Percentiles rank a stretch among this genome's conserved stretches.
Evolutionary conservation across 2,113 vertebrate genomes (phyloP).

Genomic region (Forbesichthys agassizii): DNA sequence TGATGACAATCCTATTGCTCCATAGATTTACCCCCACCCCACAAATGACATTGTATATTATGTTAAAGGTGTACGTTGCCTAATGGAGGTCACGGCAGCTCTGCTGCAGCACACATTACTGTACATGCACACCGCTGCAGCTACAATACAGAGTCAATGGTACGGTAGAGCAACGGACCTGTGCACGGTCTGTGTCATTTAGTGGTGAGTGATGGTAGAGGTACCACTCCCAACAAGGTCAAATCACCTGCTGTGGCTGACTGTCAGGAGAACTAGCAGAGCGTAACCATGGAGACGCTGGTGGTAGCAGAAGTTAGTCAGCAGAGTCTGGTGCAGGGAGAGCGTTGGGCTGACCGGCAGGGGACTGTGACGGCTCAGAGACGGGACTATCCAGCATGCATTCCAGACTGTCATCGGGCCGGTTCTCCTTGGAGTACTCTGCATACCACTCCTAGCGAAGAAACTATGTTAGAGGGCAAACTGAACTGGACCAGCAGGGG

Average conservation of each 20-base stretch:
- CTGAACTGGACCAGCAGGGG: background rate
- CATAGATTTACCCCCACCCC: too few species aligned
- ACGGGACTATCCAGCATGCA: slow-evolving; percentile 60
- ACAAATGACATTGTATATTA: too few species aligned
- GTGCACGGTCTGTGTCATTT: slow-evolving; percentile 15
- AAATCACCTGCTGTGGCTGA: slow-evolving; percentile 6
- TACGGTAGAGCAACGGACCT: slow-evolving; percentile 5
- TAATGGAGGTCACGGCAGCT: slow-evolving; percentile 40
- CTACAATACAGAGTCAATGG: slow-evolving; percentile 11
- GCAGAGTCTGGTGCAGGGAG: slow-evolving; percentile 79
- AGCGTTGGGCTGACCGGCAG: slow-evolving; percentile 77
- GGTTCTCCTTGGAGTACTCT: slow-evolving; percentile 84
- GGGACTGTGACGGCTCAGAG: slow-evolving; percentile 37
- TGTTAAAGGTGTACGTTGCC: background rate
- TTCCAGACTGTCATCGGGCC: slow-evolving; percentile 62
- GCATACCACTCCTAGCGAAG: slow-evolving; percentile 88
- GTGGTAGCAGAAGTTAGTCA: slow-evolving; percentile 50
- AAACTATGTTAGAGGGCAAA: background rate
- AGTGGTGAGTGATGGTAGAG: slow-evolving; percentile 5
- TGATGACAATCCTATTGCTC: too few species aligned
- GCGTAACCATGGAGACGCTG: slow-evolving; percentile 8
- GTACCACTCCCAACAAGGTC: background rate
- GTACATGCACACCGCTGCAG: slow-evolving; percentile 6
- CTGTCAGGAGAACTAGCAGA: slow-evolving; percentile 1
- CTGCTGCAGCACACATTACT: slow-evolving; percentile 34